Evolutionary conservation across 2,888 invertebrate genomes (phyloP).

Genomic region (Leuctra nigra): DNA sequence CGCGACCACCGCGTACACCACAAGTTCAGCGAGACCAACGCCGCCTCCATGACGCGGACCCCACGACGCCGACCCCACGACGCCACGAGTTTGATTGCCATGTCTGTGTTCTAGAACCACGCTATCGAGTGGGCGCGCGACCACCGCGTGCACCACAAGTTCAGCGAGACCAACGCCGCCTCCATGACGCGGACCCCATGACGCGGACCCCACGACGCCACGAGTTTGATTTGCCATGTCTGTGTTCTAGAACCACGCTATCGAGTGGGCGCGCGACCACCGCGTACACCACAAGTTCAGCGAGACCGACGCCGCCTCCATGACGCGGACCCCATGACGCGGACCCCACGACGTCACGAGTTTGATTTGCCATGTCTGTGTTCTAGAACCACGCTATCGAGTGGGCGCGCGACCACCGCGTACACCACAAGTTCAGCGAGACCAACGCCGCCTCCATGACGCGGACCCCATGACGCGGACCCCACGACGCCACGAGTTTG

Average conservation of each 20-base stretch:
- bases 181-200: too few species aligned
- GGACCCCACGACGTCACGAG: slow-evolving; percentile 88
- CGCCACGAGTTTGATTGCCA: too few species aligned
- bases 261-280: slow-evolving; percentile 44
- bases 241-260: slow-evolving; percentile 34
- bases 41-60: too few species aligned
- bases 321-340: slow-evolving; percentile 87
- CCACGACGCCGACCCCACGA: too few species aligned
- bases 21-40: slow-evolving; percentile 89
- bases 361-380: neutral
- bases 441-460: slow-evolving; percentile 76
- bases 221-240: neutral
- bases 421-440: slow-evolving; percentile 90
- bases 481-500: slow-evolving; percentile 90
- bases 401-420: slow-evolving; percentile 50
- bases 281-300: slow-evolving; percentile 89
- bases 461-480: slow-evolving; percentile 92
- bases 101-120: too few species aligned
- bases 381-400: slow-evolving; percentile 36
- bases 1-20: slow-evolving; percentile 72
- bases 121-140: slow-evolving; percentile 37
- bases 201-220: too few species aligned
- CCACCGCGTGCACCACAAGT: slow-evolving; percentile 86
- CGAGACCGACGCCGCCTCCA: slow-evolving; percentile 88
- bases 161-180: slow-evolving; percentile 88